Percentiles rank a stretch among this genome's conserved stretches.
Conservation (phyloP, 2,113 vertebrate species). For the Oreochromis tanganicae region DNA sequence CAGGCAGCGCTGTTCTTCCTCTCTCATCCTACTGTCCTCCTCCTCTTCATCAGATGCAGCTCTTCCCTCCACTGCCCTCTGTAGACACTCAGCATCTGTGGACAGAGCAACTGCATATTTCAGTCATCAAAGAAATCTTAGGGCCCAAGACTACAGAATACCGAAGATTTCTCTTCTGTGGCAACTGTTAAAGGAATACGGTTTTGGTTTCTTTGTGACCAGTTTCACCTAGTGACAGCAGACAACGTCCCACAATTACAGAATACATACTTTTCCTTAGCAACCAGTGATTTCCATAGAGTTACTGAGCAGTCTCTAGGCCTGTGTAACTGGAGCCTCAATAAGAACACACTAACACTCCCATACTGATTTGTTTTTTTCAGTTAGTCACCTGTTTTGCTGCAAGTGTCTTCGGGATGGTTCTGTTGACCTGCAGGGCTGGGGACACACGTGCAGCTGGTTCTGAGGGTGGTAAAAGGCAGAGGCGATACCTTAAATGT, state of each 20-base stretch:
- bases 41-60: constrained; percentile 78
- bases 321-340: background rate
- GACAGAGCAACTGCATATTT: background rate
- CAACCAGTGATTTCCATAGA: background rate
- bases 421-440: background rate
- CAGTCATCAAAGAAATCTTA: background rate
- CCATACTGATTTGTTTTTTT: background rate
- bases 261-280: background rate
- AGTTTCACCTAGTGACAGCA: background rate
- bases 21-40: constrained; percentile 38
- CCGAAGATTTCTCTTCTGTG: background rate
- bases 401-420: constrained; percentile 12
- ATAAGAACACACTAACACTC: background rate
- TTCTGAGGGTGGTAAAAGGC: constrained; percentile 14
- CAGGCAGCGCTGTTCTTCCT: constrained; percentile 36
- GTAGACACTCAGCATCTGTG: constrained; percentile 62
- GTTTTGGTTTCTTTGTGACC: background rate
- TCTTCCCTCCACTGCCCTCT: constrained; percentile 74
- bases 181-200: background rate
- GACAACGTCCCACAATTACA: background rate
- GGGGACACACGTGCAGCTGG: constrained; percentile 26
- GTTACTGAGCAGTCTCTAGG: background rate
- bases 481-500: background rate
- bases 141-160: background rate
- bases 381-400: constrained; percentile 39